Evolutionary conservation across 2,888 invertebrate genomes (phyloP).

Genomic region (Drosophila trichaetosa): DNA sequence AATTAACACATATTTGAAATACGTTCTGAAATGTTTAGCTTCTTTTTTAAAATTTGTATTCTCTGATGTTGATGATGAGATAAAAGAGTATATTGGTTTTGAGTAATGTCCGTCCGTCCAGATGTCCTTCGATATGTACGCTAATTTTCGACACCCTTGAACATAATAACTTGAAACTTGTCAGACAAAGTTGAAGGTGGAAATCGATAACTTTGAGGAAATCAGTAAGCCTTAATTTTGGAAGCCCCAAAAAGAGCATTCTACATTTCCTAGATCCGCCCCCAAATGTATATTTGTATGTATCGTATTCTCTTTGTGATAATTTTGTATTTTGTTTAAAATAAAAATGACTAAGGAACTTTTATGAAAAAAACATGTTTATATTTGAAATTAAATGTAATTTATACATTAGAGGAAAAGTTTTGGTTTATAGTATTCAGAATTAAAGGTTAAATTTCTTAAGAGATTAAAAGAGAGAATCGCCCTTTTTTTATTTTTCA

Average conservation of each 20-base stretch:
- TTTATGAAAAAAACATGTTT: not conserved
- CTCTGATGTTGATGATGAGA: not conserved
- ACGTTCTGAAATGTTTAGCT: not conserved
- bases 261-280: not conserved
- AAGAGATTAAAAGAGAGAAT: not conserved
- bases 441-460: not conserved
- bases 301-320: not conserved
- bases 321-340: not conserved
- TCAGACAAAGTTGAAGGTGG: not conserved
- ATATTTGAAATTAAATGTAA: not conserved
- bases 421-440: not conserved
- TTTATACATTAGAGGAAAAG: not conserved
- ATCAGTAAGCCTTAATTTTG: not conserved
- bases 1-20: not conserved
- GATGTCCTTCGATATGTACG: not conserved
- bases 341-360: not conserved
- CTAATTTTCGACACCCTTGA: not conserved
- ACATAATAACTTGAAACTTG: not conserved
- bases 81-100: not conserved
- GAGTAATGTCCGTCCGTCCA: not conserved
- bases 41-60: not conserved
- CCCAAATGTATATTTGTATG: not conserved
- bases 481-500: not conserved
- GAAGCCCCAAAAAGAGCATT: not conserved
- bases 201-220: not conserved